These are phyloP conservation scores for Maniola jurtina DNA, from an alignment of 1,140 invertebrate species.

Conservation along the genomic window DNA sequence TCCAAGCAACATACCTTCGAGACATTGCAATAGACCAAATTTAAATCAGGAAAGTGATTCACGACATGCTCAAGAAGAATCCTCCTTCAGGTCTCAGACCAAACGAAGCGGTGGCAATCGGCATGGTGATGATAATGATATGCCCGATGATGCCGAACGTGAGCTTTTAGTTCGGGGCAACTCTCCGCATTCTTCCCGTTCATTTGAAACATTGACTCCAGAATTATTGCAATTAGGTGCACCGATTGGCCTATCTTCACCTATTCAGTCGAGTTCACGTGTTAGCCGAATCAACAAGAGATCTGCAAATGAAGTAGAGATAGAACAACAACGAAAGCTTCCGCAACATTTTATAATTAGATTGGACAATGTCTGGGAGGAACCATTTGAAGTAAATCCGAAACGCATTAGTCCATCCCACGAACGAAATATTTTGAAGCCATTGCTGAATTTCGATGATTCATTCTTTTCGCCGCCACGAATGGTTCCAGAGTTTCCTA, in stretches of 20 bases:
- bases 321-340: not conserved
- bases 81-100: not conserved
- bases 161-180: not conserved
- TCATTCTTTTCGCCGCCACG: not conserved
- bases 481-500: not conserved
- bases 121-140: not conserved
- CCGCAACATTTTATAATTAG: not conserved
- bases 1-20: not conserved
- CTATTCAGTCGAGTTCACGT: not conserved
- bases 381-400: not conserved
- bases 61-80: not conserved
- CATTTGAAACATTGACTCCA: not conserved
- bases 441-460: not conserved
- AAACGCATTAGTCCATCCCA: not conserved
- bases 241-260: not conserved
- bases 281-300: not conserved
- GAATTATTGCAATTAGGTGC: not conserved
- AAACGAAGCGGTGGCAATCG: slow-evolving; percentile 1
- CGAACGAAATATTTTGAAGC: not conserved
- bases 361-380: not conserved
- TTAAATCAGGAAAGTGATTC: slow-evolving; percentile 5
- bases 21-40: not conserved
- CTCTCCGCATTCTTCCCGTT: not conserved
- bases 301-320: not conserved
- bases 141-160: not conserved